Evolutionary conservation across 2,797 vertebrate genomes (phyloP), one percentile per base, ranked within the genome.

Genomic region (Ptychadena robeensis): DNA sequence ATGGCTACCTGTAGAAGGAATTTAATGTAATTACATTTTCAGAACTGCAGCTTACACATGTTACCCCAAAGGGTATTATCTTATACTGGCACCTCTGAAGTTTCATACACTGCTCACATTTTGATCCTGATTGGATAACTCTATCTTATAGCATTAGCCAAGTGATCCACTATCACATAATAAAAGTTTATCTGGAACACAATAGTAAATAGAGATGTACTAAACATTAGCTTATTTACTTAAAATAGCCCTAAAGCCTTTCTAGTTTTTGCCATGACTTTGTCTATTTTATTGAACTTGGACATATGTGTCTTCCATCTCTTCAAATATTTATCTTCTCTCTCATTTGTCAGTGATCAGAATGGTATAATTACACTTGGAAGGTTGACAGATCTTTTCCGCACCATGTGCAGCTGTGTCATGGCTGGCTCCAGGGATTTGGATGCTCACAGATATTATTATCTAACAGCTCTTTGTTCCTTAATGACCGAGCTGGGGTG

Each of bases 291-390:
- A n/a, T 40, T 0, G 5, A 30, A 37, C 15, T 10, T 40, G 32
- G 66, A 18, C 57, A 37, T 18, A 40, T 61, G 28, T 25, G 44
- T 27, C 15, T 63, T 0, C 65, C 27, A 30, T 61, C 67, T 79
- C 53, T 71, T 38, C 22, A 79, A 68, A 79, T 57, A 68, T 57
- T 64, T 48, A 81, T 67, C 28, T 32, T 53, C n/a, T 8, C 25
- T 73, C 61, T 38, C 71, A 37, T 66, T 81, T 81, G 61, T 34
- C 70, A 30, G 25, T 53, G 70, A 65, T 66, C 31, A 67, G 37
- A 66, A 67, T 57, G 71, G 70, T 27, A 67, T 73, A 66, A 81
- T 79, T 68, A 28, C 72, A 75, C 65, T 75, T 82, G 80, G 70
- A 67, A 22, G 30, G 38, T 63, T 81, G 80, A 73, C 71, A 81